Base-by-base conservation (phyloP, 1,140 invertebrate genomes). In the Drosophila auraria region DNA sequence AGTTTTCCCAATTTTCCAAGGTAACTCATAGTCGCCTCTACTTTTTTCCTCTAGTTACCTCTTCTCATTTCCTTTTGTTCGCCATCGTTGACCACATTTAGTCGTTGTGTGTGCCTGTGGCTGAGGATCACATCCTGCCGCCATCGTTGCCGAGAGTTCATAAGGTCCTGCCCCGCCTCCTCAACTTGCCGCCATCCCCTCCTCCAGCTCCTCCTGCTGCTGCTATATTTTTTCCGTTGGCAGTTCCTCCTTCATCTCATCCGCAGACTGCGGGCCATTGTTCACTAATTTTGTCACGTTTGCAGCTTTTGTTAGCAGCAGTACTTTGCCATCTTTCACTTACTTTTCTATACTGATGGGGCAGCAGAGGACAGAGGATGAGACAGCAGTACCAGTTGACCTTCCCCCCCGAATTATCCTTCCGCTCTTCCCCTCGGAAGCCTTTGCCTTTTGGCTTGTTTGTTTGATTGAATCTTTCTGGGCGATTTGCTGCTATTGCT, bases 281-380 rank as follows among this genome's bases (percentile, higher is more conserved):
- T 90, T 90, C 86, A 91, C 87, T 90, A 90, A 90, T 90, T 90
- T 90, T 91, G 86, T 90, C 86, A 91, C 86, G 86, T 90, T 90
- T 90, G 86, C 84, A 89, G 82, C 86, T 90, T 90, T 87, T 90
- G 77, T 84, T 87, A 72, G 78, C 78, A 74, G 63, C 78, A 74
- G 63, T 74, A 81, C 73, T 60, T 68, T 71, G 65, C 69, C 82
- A 78, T 84, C 82, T 84, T 78, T 74, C 49, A 76, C 83, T 72
- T 82, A 78, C 64, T 80, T 80, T 68, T 57, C 59, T 53, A 61
- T 65, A 51, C 61, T 76, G 51, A 69, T 77, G 63, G 33, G 4
- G 4, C 9, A 20, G 12, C 12, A 33, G 17, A 15, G 40, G 30
- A 36, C 33, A 36, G 33, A 20, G 8, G 6, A 12, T 9, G 17